phyloP scores from a whole-genome alignment of 1,140 invertebrate species.

The Callitettix versicolor region DNA sequence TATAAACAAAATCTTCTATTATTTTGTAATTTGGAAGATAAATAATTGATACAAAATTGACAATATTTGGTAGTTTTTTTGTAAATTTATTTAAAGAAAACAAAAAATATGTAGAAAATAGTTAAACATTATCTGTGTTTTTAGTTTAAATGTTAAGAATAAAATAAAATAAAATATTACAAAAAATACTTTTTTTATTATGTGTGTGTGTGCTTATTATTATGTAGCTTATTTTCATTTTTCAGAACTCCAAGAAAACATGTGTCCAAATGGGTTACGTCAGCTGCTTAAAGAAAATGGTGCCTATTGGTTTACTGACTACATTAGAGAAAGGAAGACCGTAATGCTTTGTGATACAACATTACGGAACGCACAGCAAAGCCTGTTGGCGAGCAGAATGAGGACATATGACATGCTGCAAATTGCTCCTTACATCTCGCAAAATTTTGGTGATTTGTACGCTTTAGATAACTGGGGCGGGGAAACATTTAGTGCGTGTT shows the following conservation, averaged over 20 bases:
- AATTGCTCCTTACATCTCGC: constrained; percentile 53
- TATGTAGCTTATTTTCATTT: background rate
- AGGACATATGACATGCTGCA: constrained; percentile 49
- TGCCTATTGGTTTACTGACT: background rate
- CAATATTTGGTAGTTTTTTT: too few species aligned
- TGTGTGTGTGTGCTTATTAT: too few species aligned
- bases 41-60: too few species aligned
- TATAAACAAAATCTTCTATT: too few species aligned
- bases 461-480: constrained; percentile 62
- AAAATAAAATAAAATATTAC: too few species aligned
- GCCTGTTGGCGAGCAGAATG: constrained; percentile 54
- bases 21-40: too few species aligned
- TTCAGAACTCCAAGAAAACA: background rate
- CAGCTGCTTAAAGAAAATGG: background rate
- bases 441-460: constrained; percentile 42
- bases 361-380: constrained; percentile 60
- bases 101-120: too few species aligned
- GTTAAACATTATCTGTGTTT: too few species aligned
- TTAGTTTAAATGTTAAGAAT: too few species aligned
- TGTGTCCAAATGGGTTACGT: background rate
- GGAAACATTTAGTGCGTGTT: constrained; percentile 60
- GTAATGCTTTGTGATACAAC: constrained; percentile 54
- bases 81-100: too few species aligned
- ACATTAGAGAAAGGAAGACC: constrained; percentile 35
- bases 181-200: too few species aligned